These are phyloP conservation scores for Caenorhabditis macrosperma DNA, from an alignment of 2,888 invertebrate genomes.

Conservation along the genomic window DNA sequence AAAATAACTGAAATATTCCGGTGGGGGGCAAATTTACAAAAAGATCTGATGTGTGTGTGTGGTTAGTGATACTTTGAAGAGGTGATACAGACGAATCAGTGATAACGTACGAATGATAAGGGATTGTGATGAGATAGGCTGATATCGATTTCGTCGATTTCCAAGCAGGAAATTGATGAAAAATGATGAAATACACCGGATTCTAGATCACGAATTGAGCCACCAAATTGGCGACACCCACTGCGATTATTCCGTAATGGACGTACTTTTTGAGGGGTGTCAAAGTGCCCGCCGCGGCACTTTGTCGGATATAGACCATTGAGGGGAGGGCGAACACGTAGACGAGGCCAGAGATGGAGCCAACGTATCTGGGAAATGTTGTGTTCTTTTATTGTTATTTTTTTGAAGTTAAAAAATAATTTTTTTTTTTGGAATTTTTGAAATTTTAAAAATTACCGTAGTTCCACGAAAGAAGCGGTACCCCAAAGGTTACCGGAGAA, in stretches of 20 bases:
- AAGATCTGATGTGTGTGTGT: no score
- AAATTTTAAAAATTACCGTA: neutral
- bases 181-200: neutral
- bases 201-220: conserved; percentile 85
- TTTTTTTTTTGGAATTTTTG: neutral
- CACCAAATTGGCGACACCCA: conserved; percentile 87
- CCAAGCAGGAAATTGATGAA: conserved; percentile 8
- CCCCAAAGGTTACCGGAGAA: no score
- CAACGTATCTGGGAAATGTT: conserved; percentile 86
- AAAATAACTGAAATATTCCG: neutral
- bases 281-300: conserved; percentile 76
- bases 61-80: no score
- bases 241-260: conserved; percentile 85
- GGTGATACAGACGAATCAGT: no score
- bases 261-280: conserved; percentile 51
- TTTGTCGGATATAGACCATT: conserved; percentile 86
- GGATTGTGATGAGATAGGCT: no score
- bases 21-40: no score
- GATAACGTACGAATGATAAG: no score
- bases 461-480: no score
- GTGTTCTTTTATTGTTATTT: neutral
- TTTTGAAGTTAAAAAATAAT: neutral
- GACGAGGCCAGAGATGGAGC: conserved; percentile 90
- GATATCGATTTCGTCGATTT: neutral
- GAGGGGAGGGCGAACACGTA: conserved; percentile 91